Evolutionary conservation across 2,113 vertebrate species (phyloP).

Genomic region (Charina bottae): DNA sequence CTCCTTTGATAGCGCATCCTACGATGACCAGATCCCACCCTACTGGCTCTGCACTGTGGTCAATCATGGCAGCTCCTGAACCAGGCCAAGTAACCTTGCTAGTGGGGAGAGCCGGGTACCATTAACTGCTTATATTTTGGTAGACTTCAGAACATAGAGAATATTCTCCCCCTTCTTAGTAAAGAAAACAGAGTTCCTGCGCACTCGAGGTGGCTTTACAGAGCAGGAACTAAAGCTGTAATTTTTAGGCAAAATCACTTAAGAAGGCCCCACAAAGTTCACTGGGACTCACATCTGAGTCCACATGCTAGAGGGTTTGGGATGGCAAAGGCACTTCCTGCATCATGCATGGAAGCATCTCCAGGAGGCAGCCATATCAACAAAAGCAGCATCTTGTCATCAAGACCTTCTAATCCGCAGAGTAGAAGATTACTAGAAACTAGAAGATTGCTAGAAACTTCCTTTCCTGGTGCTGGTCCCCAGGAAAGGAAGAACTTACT

Average conservation of each 20-base stretch:
- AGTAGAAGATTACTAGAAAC: not conserved
- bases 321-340: not conserved
- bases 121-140: too few relatives aligned
- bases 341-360: not conserved
- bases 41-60: too few relatives aligned
- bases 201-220: not conserved
- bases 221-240: not conserved
- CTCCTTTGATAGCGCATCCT: too few relatives aligned
- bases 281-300: not conserved
- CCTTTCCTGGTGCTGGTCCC: not conserved
- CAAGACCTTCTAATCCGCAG: rapidly evolving
- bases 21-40: too few relatives aligned
- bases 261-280: not conserved
- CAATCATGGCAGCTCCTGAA: too few relatives aligned
- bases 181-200: not conserved
- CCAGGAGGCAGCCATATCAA: too few relatives aligned
- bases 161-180: not conserved
- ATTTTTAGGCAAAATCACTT: not conserved
- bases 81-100: too few relatives aligned
- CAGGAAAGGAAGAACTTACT: constrained; percentile 64
- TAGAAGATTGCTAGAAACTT: not conserved
- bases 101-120: too few relatives aligned
- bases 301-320: too few relatives aligned
- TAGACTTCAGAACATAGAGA: too few relatives aligned
- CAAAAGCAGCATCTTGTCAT: not conserved